These are phyloP conservation scores for Spilosoma lubricipeda DNA, from an alignment of 2,888 invertebrate species.

Conservation along the genomic window DNA sequence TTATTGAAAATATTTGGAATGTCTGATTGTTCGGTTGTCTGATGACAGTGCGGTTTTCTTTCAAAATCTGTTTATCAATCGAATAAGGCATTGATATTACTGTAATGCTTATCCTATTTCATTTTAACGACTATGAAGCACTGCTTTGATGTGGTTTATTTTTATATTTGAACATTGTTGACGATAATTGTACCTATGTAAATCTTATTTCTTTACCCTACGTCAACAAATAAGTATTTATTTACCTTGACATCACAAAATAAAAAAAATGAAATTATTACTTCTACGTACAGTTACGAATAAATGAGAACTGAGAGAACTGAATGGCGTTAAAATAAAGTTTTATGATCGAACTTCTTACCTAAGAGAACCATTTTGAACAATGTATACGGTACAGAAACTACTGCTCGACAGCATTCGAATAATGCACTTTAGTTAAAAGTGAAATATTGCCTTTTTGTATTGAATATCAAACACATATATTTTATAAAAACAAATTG, in stretches of 20 bases:
- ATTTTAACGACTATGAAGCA: neutral
- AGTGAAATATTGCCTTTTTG: neutral
- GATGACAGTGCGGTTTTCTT: constrained; percentile 34
- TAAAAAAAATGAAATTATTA: constrained; percentile 61
- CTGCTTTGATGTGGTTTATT: neutral
- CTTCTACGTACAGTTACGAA: constrained; percentile 51
- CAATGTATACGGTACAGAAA: constrained; percentile 65
- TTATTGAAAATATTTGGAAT: constrained; percentile 65
- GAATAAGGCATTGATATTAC: constrained; percentile 30
- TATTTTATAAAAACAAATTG: neutral
- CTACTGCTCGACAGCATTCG: constrained; percentile 53
- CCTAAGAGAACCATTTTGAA: constrained; percentile 65
- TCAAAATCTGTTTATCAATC: constrained; percentile 40
- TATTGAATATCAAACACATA: neutral
- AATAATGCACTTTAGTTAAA: constrained; percentile 45
- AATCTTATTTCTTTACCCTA: neutral
- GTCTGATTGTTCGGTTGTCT: constrained; percentile 52
- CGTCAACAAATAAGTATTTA: neutral
- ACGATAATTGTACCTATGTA: neutral
- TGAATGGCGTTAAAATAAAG: constrained; percentile 66
- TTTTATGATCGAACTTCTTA: constrained; percentile 71
- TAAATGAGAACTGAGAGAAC: constrained; percentile 62
- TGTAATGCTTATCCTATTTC: constrained; percentile 14
- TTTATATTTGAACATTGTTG: neutral
- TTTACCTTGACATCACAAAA: neutral